phyloP scores from a whole-genome alignment of 92 coral and sea anemone species.

The Zoanthus solanderi region DNA sequence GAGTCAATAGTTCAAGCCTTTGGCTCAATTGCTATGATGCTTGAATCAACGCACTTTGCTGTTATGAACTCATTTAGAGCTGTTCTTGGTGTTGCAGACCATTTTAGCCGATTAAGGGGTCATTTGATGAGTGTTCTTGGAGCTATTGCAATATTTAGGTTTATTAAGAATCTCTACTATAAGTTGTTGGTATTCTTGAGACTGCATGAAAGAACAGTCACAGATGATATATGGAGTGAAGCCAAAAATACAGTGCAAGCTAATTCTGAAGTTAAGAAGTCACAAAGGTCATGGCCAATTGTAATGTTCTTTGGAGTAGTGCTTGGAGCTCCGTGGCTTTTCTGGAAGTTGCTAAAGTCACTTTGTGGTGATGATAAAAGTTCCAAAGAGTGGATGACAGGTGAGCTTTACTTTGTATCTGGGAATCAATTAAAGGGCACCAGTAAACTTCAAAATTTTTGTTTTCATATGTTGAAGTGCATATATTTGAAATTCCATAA shows the following conservation, averaged over 20 bases:
- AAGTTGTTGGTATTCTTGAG: conserved; percentile 78
- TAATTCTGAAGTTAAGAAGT: conserved; percentile 55
- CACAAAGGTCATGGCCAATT: conserved; percentile 93
- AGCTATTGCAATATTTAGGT: conserved; percentile 78
- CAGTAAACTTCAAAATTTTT: no score
- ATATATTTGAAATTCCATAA: background rate
- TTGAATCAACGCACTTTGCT: conserved; percentile 98
- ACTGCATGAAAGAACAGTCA: conserved; percentile 63
- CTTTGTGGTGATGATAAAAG: conserved; percentile 70
- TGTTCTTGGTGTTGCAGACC: conserved; percentile 96
- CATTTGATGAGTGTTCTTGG: conserved; percentile 87
- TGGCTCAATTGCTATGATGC: conserved; percentile 99
- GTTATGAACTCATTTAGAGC: conserved; percentile 91
- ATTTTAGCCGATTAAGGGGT: conserved; percentile 88
- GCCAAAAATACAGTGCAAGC: conserved; percentile 58
- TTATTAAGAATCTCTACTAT: conserved; percentile 71
- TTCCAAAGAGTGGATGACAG: conserved; percentile 89
- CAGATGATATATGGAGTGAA: conserved; percentile 92
- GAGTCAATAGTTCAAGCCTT: conserved; percentile 97
- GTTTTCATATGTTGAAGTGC: no score
- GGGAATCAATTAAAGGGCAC: no score
- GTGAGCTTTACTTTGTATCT: conserved; percentile 41
- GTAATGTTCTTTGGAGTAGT: conserved; percentile 96
- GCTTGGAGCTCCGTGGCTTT: conserved; percentile 90
- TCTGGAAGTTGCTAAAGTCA: conserved; percentile 91